Base-by-base conservation (phyloP, 2,113 vertebrate genomes). In the Larimichthys crocea region DNA sequence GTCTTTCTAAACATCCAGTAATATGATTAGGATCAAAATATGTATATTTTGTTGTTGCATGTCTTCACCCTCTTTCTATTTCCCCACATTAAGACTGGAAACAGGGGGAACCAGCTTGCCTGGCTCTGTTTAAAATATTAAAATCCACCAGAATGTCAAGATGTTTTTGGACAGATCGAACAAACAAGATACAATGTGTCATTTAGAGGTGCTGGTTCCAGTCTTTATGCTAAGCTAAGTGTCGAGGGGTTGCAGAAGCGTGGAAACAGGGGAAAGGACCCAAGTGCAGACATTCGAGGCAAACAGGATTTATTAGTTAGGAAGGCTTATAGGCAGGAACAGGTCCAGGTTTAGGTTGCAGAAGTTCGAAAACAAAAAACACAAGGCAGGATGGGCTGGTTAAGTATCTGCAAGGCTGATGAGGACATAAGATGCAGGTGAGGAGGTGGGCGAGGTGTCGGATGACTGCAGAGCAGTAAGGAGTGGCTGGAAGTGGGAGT, bases 201-300 rank as follows among this genome's bases (percentile, higher is more conserved):
- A 24, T 35, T 67, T 8, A 16, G 57, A 19, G 7, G 16, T 60
- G 26, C 57, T 29, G 2, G 5, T 60, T 73, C 24, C 48, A 42
- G 59, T 24, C 29, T 75, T 60, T 62, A 16, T 62, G 46, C 69
- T 72, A 60, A 46, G 62, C 62, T 46, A 46, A 64, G 29, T 31
- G 50, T 19, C 55, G 50, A 5, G 10, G 20, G 16, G 10, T 3
- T 17, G 15, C 2, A 8, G 35, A 9, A 40, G 8, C 7, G 7
- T 40, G 35, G 35, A 40, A 40, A 40, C 35, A 8, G 35, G 35
- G 35, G 35, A 9, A 40, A 40, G 9, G 35, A 40, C 35, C 35
- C 8, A 40, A 9, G 35, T 40, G 35, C 8, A 40, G 7, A 31
- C 31, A 31, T 31, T 31, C 5, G 31, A 31, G 31, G 31, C 31